Evolutionary conservation across 1,140 invertebrate species (phyloP).

Genomic region (Popillia japonica): DNA sequence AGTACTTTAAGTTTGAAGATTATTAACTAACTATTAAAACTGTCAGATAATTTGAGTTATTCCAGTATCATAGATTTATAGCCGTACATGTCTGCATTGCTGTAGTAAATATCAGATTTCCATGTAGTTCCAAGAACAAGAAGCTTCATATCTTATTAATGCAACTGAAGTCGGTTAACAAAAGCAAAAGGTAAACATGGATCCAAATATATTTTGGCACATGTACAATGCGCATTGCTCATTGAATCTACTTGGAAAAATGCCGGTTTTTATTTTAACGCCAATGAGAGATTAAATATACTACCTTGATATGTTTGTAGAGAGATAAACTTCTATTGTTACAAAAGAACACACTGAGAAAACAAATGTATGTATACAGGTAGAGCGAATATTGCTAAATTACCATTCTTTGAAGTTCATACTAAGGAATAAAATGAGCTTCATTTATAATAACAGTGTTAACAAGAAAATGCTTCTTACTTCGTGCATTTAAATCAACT

Average conservation of each 20-base stretch:
- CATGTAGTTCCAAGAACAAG: neutral
- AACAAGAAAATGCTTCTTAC: neutral
- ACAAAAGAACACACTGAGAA: neutral
- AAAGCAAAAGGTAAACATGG: neutral
- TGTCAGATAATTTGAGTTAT: no score
- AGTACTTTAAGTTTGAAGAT: no score
- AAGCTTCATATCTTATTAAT: neutral
- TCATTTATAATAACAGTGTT: neutral
- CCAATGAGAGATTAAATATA: slow-evolving; percentile 29
- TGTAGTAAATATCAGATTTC: no score
- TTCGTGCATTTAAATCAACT: neutral
- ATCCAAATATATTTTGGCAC: neutral
- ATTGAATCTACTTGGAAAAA: slow-evolving; percentile 16
- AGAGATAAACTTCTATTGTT: neutral
- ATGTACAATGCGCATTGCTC: neutral
- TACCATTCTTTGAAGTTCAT: neutral
- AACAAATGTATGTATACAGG: slow-evolving; percentile 5
- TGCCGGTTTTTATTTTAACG: slow-evolving; percentile 11
- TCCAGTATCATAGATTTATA: no score
- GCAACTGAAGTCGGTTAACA: neutral
- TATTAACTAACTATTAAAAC: no score
- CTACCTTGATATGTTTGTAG: neutral
- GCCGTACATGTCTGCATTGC: no score
- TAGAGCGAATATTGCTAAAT: neutral
- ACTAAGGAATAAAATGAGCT: neutral